phyloP scores from a whole-genome alignment of 2,113 vertebrate species.

The Notarius lentiginosus region DNA sequence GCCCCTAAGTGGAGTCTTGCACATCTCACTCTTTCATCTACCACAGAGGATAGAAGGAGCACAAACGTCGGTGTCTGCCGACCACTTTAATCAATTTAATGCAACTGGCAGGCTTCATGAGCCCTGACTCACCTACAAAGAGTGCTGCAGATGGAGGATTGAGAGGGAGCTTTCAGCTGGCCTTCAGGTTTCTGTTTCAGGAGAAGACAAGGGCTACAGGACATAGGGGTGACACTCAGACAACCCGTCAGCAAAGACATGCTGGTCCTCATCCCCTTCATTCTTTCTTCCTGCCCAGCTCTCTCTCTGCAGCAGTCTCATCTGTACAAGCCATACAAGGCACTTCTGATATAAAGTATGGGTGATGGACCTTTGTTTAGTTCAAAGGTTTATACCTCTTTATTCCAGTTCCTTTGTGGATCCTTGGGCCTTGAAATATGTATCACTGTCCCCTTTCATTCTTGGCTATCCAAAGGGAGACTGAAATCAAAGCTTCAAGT shows the following conservation, averaged over 20 bases:
- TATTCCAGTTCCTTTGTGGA: conserved; percentile 97
- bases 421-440: conserved; percentile 95
- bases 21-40: conserved; percentile 91
- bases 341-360: conserved; percentile 82
- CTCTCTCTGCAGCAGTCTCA: conserved; percentile 65
- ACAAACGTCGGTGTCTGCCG: conserved; percentile 76
- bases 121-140: conserved; percentile 85
- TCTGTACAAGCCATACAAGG: conserved; percentile 76
- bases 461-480: conserved; percentile 83
- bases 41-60: conserved; percentile 81
- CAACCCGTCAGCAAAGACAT: conserved; percentile 71
- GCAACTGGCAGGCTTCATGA: conserved; percentile 79
- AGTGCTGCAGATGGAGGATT: conserved; percentile 79
- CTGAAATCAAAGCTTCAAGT: conserved; percentile 86
- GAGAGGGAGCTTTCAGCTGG: conserved; percentile 77
- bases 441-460: conserved; percentile 98
- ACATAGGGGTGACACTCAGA: conserved; percentile 77
- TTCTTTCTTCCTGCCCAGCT: conserved; percentile 63
- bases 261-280: conserved; percentile 71
- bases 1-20: conserved; percentile 73
- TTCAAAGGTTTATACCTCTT: conserved; percentile 98
- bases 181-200: conserved; percentile 61
- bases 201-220: conserved; percentile 67
- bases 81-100: conserved; percentile 99
- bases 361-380: conserved; percentile 94